phyloP scores from a whole-genome alignment of 2,113 vertebrate genomes.

The Ceyx margarethae region DNA sequence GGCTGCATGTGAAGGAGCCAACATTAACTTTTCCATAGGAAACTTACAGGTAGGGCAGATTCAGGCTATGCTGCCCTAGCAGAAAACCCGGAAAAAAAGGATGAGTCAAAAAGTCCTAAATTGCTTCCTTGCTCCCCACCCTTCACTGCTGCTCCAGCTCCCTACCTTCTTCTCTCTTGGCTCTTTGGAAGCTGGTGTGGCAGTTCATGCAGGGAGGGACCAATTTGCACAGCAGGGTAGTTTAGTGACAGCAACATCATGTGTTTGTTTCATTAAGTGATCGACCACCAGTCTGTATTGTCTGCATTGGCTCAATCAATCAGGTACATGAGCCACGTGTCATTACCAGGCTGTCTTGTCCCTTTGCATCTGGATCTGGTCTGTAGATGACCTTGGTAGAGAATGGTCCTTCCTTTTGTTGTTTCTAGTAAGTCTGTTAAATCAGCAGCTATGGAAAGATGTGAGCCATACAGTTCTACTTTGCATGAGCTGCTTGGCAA shows the following conservation, averaged over 20 bases:
- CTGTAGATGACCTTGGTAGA: background rate
- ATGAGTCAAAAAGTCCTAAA: background rate
- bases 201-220: rapidly evolving
- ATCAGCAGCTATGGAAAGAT: background rate
- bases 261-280: background rate
- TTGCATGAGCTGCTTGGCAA: background rate
- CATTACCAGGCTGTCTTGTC: background rate
- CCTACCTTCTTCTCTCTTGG: background rate
- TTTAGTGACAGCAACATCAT: background rate
- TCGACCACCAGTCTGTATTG: background rate
- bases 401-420: background rate
- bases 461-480: background rate
- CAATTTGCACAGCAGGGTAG: background rate
- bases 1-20: background rate
- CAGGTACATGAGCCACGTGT: background rate
- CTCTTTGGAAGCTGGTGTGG: background rate
- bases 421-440: background rate
- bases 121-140: background rate
- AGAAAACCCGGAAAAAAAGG: background rate
- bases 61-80: background rate
- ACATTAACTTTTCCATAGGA: slow-evolving; percentile 43
- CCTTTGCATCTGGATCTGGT: background rate
- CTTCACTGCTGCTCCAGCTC: background rate
- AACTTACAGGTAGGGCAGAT: slow-evolving; percentile 27
- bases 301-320: background rate